Evolutionary conservation across 2,888 invertebrate species (phyloP), one percentile per base, ranked within the genome.

Genomic region (Phorcus lineatus): DNA sequence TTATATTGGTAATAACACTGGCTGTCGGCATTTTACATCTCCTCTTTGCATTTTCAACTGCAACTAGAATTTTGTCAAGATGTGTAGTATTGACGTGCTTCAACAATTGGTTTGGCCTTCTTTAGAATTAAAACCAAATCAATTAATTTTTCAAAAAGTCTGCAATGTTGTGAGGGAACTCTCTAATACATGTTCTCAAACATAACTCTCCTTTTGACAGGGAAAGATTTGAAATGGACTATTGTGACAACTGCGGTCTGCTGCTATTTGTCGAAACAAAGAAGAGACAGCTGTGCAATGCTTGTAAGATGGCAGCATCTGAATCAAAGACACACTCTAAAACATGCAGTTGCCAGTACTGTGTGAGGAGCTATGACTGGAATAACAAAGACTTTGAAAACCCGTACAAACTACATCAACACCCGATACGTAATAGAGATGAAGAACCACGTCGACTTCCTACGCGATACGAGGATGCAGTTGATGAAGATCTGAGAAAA

Each of bases 401-500:
- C 22, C 47, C 31, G 4, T 74, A 22, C 22, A 40, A n/a, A 40
- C 17, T 40, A 19, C 36, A 74, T 40, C 16, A 24, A n/a, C 7
- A 36, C 36, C 54, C 19, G 52, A 19, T 22, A 76, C 11, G 17
- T 6, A 54, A 31, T 36, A 74, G 66, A 47, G 52, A 28, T 40
- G 66, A 36, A 40, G 62, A 66, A 67, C 4, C 2, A 7, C n/a
- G 36, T 1, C 24, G 31, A 13, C 16, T 47, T 4, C 53, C 22
- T 22, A 52, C n/a, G 19, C 57, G 24, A 16, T 62, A 40, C 16
- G 82, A 82, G 17, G 66, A 54, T 31, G 67, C 70, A 57, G 79
- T 83, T 19, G 79, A 82, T 28, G 77, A 84, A 36, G 82, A 82
- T 52, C 80, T 84, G 11, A 82, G 79, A 76, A 53, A 66, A 2